phyloP scores from a whole-genome alignment of 2,888 invertebrate genomes.

The Cabera pusaria region DNA sequence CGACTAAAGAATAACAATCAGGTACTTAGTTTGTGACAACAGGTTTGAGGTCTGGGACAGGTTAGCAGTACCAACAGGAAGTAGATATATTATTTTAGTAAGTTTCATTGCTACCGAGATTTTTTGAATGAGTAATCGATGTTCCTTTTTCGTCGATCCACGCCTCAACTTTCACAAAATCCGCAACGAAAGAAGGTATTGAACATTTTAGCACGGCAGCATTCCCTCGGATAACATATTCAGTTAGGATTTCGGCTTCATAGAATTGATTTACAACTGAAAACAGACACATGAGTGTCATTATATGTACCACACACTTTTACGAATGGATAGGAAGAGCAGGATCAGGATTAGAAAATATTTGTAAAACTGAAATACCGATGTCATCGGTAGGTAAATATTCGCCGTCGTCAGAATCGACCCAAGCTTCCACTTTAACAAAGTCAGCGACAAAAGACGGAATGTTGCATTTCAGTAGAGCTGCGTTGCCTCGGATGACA shows the following conservation, averaged over 20 bases:
- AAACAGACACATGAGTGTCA: conserved; percentile 36
- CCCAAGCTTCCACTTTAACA: conserved; percentile 94
- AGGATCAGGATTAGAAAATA: conserved; percentile 25
- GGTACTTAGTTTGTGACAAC: conserved; percentile 50
- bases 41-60: conserved; percentile 54
- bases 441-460: conserved; percentile 96
- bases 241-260: conserved; percentile 94
- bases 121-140: conserved; percentile 86
- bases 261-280: conserved; percentile 92
- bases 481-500: conserved; percentile 94
- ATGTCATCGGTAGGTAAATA: conserved; percentile 88
- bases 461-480: conserved; percentile 94
- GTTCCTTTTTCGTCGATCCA: conserved; percentile 89
- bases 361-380: conserved; percentile 78
- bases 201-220: conserved; percentile 94
- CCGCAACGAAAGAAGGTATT: conserved; percentile 95
- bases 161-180: conserved; percentile 94
- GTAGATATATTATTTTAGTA: conserved; percentile 51
- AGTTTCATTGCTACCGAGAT: conserved; percentile 86
- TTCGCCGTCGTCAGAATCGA: conserved; percentile 86
- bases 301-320: no score
- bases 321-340: no score
- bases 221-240: conserved; percentile 95
- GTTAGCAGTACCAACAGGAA: conserved; percentile 50
- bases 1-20: conserved; percentile 87